These are phyloP conservation scores for Dallia pectoralis DNA, from an alignment of 2,797 vertebrate genomes.

Conservation along the genomic window DNA sequence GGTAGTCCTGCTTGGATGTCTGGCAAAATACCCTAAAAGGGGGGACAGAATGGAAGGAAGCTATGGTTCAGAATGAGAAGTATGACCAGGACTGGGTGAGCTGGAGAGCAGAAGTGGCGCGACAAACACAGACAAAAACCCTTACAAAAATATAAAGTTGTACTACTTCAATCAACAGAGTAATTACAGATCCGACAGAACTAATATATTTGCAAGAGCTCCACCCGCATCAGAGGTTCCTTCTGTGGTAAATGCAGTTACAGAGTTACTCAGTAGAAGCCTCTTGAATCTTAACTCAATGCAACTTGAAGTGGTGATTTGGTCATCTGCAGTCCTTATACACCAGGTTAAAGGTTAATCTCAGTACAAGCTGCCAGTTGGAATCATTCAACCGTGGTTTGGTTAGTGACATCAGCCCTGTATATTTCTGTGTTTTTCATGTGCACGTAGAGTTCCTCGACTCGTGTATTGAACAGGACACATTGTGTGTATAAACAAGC, in stretches of 20 bases:
- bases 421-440: neutral
- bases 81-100: no score
- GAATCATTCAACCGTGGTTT: constrained; percentile 1
- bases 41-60: no score
- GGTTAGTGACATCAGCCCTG: neutral
- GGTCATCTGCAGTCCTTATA: constrained; percentile 3
- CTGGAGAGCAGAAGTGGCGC: no score
- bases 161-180: neutral
- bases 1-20: no score
- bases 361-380: neutral
- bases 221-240: neutral
- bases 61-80: no score
- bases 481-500: no score
- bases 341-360: neutral
- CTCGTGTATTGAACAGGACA: no score
- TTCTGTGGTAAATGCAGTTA: neutral
- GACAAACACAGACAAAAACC: neutral
- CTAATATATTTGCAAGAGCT: neutral
- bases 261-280: no score
- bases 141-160: neutral
- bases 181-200: neutral
- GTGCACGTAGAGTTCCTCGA: no score
- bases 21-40: no score
- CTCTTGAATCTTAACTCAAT: no score
- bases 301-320: no score